Base-by-base conservation (phyloP, 1,140 invertebrate genomes). In the Neodiprion fabricii region DNA sequence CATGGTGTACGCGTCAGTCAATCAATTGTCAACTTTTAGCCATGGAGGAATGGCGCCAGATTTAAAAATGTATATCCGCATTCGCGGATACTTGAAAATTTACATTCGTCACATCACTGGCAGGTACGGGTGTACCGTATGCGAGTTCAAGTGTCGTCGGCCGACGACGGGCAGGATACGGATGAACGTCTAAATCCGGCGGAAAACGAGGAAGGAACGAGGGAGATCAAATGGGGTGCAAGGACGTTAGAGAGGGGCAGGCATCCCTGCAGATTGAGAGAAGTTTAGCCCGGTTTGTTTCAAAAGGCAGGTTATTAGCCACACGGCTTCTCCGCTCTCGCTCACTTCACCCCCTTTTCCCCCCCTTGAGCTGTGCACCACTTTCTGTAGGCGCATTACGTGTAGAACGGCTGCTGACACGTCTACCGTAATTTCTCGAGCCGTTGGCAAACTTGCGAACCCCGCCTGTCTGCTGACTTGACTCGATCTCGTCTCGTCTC, bases 231-330 rank as follows among this genome's bases (percentile, higher is more conserved):
- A 61, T 61, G 53, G 53, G 53, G 53, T 61, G 53, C 53, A 9
- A 61, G 53, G 8, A 61, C 11, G 28, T 40, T 40, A 40, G 28
- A 5, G 28, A 40, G 28, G 28, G 28, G 28, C 5, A 9, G n/a
- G 53, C 17, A 61, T 61, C 53, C 53, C 53, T 40, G 28, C 28
- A 9, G 53, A 61, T 61, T 61, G 53, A 61, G 53, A 61, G 53
- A 61, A 61, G 53, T 61, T 61, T 61, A 61, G 53, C 53, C 28
- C n/a, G 53, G 53, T 61, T 61, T 61, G 53, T 61, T 61, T 61
- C 53, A 61, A 61, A 61, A 61, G 53, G 53, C 5, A 61, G 53
- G 53, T 61, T 61, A 61, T 61, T 61, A 61, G 53, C 53, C 53
- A 61, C 28, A 40, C 28, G 28, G 53, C 53, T 17, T 14, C 53